These are phyloP conservation scores for Rotaria magnacalcarata DNA, from an alignment of 2,888 invertebrate genomes.

Conservation along the genomic window DNA sequence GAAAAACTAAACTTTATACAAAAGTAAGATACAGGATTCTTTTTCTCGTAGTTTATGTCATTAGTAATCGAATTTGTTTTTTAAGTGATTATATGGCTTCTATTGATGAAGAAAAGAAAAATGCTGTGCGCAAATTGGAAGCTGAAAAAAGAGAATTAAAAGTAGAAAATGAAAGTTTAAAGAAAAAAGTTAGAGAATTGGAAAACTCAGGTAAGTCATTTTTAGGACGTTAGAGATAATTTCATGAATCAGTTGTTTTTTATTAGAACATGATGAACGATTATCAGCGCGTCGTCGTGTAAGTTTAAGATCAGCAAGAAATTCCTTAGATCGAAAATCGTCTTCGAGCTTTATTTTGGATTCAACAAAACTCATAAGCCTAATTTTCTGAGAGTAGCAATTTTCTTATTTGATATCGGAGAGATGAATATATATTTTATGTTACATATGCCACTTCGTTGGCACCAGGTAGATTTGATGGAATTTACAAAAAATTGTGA, in stretches of 20 bases:
- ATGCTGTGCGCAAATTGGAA: conserved; percentile 7
- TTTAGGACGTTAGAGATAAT: too few relatives aligned
- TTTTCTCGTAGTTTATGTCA: too few relatives aligned
- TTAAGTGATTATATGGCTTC: conserved; percentile 1
- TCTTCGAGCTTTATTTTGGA: too few relatives aligned
- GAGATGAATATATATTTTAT: too few relatives aligned
- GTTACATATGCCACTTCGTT: too few relatives aligned
- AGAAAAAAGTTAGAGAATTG: neutral
- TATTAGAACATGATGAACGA: neutral
- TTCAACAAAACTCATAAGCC: too few relatives aligned
- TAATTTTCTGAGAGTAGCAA: too few relatives aligned
- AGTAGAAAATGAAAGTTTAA: neutral
- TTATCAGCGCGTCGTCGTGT: neutral
- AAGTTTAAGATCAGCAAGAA: neutral
- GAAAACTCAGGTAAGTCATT: neutral
- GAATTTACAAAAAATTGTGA: too few relatives aligned
- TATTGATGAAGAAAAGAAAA: conserved; percentile 1
- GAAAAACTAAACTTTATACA: neutral
- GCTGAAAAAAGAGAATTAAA: neutral
- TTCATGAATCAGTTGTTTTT: neutral
- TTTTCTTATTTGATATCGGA: too few relatives aligned
- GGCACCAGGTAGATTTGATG: too few relatives aligned
- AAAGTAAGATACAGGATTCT: neutral
- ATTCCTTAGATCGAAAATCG: too few relatives aligned
- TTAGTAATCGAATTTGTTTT: too few relatives aligned